These are phyloP conservation scores for Lemur catta DNA, from an alignment of 2,797 vertebrate genomes.

Conservation along the genomic window DNA sequence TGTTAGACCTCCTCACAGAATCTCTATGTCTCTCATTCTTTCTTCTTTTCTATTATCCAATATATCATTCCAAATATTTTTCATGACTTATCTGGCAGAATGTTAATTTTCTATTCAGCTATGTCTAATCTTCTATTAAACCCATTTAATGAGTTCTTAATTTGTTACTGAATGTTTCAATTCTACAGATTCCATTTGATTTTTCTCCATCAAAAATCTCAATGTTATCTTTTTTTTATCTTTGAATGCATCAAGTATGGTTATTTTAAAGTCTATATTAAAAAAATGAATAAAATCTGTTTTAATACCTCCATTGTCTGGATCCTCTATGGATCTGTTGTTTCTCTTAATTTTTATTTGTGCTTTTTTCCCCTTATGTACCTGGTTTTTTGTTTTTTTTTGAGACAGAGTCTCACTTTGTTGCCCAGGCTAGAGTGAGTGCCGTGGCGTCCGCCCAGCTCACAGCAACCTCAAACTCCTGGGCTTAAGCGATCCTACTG, in stretches of 20 bases:
- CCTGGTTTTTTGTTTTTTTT: background rate
- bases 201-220: background rate
- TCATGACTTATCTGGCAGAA: background rate
- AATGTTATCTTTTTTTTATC: background rate
- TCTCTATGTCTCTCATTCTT: background rate
- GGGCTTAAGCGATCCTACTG: too few species aligned
- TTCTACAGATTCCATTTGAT: background rate
- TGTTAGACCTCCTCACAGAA: background rate
- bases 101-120: conserved; percentile 4
- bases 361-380: background rate
- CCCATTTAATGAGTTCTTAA: background rate
- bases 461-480: too few species aligned
- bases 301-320: background rate
- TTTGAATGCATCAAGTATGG: background rate
- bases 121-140: background rate
- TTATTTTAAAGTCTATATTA: background rate
- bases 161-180: background rate
- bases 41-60: background rate
- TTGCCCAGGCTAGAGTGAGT: too few species aligned
- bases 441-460: too few species aligned
- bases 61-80: conserved; percentile 7
- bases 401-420: too few species aligned
- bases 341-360: conserved; percentile 28
- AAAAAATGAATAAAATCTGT: background rate
- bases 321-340: background rate